Percentiles rank a stretch among this genome's conserved stretches.
Conservation (phyloP, 2,113 vertebrate species). For the Semicossyphus pulcher region DNA sequence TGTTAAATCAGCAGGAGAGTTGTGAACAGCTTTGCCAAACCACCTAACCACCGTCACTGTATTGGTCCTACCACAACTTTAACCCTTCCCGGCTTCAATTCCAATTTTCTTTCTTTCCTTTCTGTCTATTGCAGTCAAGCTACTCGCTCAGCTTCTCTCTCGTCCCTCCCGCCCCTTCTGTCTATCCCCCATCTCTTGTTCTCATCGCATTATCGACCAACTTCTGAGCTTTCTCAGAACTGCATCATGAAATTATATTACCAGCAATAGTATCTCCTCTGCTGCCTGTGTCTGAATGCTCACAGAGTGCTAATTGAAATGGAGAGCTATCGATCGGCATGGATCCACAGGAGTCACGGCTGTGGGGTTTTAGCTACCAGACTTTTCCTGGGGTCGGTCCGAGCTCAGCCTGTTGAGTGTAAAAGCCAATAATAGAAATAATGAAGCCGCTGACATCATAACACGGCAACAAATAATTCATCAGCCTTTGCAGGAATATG, state of each 20-base stretch:
- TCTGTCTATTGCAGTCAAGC: not conserved
- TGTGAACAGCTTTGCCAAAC: conserved; percentile 46
- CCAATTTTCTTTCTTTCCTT: conserved; percentile 3
- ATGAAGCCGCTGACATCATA: conserved; percentile 49
- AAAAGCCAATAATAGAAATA: conserved; percentile 66
- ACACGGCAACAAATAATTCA: conserved; percentile 42
- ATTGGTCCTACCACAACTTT: conserved; percentile 25
- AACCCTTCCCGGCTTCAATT: not conserved
- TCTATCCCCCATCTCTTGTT: conserved; percentile 45
- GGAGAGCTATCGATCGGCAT: conserved; percentile 81
- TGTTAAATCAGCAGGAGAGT: conserved; percentile 42
- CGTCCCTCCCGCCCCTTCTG: not conserved
- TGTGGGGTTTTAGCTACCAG: conserved; percentile 54
- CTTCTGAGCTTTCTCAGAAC: conserved; percentile 79
- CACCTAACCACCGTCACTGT: conserved; percentile 44
- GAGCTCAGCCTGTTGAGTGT: conserved; percentile 66
- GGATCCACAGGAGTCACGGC: conserved; percentile 64
- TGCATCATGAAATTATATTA: conserved; percentile 82
- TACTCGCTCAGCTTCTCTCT: not conserved
- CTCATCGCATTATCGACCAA: conserved; percentile 74
- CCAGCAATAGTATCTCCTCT: conserved; percentile 78
- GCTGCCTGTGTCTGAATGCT: conserved; percentile 81
- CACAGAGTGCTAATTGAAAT: conserved; percentile 82
- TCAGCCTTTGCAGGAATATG: conserved; percentile 31
- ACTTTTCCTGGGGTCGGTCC: conserved; percentile 47